These are phyloP conservation scores for Austrolebias charrua DNA, from an alignment of 2,797 vertebrate genomes.

Conservation along the genomic window DNA sequence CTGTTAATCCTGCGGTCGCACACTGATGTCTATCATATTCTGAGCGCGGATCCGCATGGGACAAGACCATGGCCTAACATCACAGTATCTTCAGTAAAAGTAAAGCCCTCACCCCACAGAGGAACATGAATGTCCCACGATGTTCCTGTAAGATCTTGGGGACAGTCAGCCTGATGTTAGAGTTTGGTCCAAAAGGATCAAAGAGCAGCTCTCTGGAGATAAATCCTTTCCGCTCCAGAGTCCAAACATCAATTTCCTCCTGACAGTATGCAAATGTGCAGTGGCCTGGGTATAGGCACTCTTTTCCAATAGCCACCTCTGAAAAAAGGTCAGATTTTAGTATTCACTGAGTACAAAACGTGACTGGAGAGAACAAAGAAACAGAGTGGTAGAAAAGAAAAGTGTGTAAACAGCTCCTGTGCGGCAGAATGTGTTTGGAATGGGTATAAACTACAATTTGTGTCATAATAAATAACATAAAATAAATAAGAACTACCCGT, in stretches of 20 bases:
- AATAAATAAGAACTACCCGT: no score
- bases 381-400: not conserved
- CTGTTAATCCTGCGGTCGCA: no score
- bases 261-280: constrained; percentile 98
- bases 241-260: constrained; percentile 98
- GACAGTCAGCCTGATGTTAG: constrained; percentile 86
- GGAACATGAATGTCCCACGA: constrained; percentile 95
- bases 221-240: constrained; percentile 92
- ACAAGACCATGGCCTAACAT: not conserved
- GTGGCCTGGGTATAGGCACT: constrained; percentile 91
- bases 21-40: no score
- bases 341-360: not conserved
- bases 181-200: constrained; percentile 81
- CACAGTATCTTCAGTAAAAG: not conserved
- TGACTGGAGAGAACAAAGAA: not conserved
- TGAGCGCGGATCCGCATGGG: no score
- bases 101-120: constrained; percentile 86
- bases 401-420: not conserved
- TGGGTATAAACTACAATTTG: not conserved
- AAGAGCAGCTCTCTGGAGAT: constrained; percentile 93
- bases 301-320: constrained; percentile 94
- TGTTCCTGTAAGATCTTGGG: constrained; percentile 92
- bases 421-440: not conserved
- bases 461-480: not conserved
- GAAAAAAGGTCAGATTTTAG: constrained; percentile 36